Evolutionary conservation across 1,140 invertebrate species (phyloP).

Genomic region (Eumaeus atala): DNA sequence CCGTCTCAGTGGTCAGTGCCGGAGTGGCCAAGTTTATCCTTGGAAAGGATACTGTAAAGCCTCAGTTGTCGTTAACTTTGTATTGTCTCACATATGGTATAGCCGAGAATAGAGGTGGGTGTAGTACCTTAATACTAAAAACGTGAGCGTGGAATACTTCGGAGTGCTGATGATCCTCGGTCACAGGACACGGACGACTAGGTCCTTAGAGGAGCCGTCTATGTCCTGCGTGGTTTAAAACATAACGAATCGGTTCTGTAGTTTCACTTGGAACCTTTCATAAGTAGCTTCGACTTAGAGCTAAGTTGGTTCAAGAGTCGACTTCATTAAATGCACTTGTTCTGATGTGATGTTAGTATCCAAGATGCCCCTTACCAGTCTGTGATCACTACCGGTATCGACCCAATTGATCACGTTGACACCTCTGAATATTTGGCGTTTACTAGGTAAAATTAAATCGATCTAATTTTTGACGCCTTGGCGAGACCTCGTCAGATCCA

Average conservation of each 20-base stretch:
- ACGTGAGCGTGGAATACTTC: too few species aligned
- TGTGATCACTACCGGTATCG: conserved; percentile 21
- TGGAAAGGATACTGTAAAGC: too few species aligned
- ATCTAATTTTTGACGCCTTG: conserved; percentile 31
- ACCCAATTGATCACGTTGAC: conserved; percentile 31
- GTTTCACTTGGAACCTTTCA: conserved; percentile 16
- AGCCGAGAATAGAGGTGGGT: too few species aligned
- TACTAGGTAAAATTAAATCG: conserved; percentile 19
- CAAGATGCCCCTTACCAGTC: conserved; percentile 9
- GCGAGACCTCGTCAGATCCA: conserved; percentile 25
- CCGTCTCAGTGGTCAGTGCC: too few species aligned
- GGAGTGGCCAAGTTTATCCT: too few species aligned
- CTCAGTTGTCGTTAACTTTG: too few species aligned
- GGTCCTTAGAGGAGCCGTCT: too few species aligned
- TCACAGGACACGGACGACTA: too few species aligned
- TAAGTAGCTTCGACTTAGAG: conserved; percentile 7
- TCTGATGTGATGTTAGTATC: neutral
- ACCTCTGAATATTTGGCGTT: conserved; percentile 18
- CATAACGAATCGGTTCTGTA: conserved; percentile 17
- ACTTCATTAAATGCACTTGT: neutral
- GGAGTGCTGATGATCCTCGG: too few species aligned
- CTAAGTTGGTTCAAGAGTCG: conserved; percentile 12
- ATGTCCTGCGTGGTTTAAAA: conserved; percentile 13
- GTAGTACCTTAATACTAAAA: too few species aligned
- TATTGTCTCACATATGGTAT: too few species aligned